Percentiles rank a stretch among this genome's conserved stretches.
Evolutionary conservation across 2,888 invertebrate genomes (phyloP).

Genomic region (Linnaemya tessellans): DNA sequence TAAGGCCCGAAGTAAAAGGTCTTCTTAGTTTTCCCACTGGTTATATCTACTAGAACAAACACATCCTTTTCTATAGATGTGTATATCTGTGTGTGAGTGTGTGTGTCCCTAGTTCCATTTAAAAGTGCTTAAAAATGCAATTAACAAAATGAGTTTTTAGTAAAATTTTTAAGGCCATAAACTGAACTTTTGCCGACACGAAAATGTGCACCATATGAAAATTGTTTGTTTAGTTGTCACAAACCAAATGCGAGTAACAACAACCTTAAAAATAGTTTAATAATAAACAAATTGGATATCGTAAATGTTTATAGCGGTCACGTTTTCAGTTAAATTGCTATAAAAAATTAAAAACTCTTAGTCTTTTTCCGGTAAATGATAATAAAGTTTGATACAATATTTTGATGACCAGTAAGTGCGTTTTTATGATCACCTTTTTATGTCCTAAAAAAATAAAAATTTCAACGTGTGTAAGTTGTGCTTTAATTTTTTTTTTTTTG

Average conservation of each 20-base stretch:
- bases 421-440: constrained; percentile 19
- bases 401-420: constrained; percentile 41
- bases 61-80: too few species aligned
- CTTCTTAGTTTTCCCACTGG: too few species aligned
- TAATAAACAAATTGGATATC: constrained; percentile 69
- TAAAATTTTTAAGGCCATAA: constrained; percentile 35
- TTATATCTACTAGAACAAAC: too few species aligned
- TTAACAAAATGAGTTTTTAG: constrained; percentile 57
- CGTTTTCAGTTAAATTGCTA: constrained; percentile 56
- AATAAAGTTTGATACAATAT: constrained; percentile 39
- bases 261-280: constrained; percentile 62
- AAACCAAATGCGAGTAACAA: not conserved
- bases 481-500: too few species aligned
- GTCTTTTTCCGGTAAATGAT: not conserved
- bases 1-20: too few species aligned
- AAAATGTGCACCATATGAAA: constrained; percentile 42
- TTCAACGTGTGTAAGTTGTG: constrained; percentile 7
- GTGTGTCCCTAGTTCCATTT: not conserved
- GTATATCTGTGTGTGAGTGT: not conserved
- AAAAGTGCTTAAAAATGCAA: constrained; percentile 64
- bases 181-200: constrained; percentile 9
- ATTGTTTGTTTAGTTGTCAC: not conserved
- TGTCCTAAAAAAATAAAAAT: not conserved
- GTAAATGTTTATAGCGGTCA: constrained; percentile 67
- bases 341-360: constrained; percentile 10